phyloP scores from a whole-genome alignment of 2,888 invertebrate genomes.

The Lutraria lutraria region DNA sequence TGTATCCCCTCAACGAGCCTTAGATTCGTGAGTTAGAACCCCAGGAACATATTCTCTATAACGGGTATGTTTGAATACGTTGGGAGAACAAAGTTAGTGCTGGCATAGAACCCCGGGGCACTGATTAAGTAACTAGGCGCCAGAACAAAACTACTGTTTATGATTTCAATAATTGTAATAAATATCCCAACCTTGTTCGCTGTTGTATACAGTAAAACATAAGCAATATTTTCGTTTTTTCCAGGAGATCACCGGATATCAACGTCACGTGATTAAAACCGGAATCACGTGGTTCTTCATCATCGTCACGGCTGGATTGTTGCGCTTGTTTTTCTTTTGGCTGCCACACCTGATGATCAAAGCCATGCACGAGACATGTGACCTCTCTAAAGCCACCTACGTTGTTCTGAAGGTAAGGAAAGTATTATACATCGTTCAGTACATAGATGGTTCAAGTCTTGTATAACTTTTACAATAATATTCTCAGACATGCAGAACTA shows the following conservation, averaged over 20 bases:
- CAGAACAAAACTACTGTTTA: no score
- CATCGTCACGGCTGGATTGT: conserved; percentile 91
- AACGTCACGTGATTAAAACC: conserved; percentile 82
- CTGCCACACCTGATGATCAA: conserved; percentile 93
- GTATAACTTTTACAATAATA: neutral
- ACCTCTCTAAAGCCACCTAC: conserved; percentile 92
- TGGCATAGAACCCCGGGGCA: no score
- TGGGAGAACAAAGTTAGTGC: no score
- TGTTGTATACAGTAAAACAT: no score
- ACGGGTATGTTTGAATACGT: no score
- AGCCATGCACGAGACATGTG: conserved; percentile 91
- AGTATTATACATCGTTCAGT: neutral
- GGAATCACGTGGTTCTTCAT: conserved; percentile 89
- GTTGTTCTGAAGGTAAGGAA: conserved; percentile 89
- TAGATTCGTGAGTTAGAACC: no score
- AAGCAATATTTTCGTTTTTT: neutral
- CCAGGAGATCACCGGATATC: conserved; percentile 92
- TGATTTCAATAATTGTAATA: no score
- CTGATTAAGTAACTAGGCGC: no score
- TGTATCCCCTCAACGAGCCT: no score
- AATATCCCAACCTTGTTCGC: no score
- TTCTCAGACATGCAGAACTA: no score
- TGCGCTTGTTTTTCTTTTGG: conserved; percentile 96
- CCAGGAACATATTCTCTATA: no score
- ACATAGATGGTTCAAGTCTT: neutral